Base-by-base conservation (phyloP, 1,140 invertebrate species). In the Drosophila pseudoobscura region DNA sequence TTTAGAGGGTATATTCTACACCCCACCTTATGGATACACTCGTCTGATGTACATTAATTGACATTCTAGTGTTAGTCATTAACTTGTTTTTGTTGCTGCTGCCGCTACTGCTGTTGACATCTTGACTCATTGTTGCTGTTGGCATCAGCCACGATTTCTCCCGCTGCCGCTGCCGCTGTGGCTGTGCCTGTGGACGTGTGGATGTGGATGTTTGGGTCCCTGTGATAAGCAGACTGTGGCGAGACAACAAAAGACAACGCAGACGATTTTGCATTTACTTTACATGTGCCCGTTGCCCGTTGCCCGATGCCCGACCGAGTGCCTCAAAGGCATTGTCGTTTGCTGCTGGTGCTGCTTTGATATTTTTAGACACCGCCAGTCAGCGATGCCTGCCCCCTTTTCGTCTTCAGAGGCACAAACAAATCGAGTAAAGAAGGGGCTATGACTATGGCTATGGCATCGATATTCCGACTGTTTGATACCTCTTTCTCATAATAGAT, bases 201-300 rank as follows among this genome's bases (percentile, higher is more conserved):
- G 7, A 13, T 39, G 35, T 39, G 35, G 35, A 39, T 13, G 47
- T 50, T 53, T 52, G 26, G 50, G 71, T 51, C 43, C 9, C 46
- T 62, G 69, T 70, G 82, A 85, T 85, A 85, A 85, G 83, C 83
- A 87, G 83, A 87, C 83, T 88, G 74, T 75, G 70, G 85, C 82
- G 82, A 87, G 83, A 87, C 82, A 87, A 87, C 82, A 87, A 87
- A 87, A 87, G 82, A 73, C 78, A 64, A 74, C 59, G 83, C 83
- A 82, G 82, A 87, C 83, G 69, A 83, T 58, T 71, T 78, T 76
- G 75, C 84, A 88, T 72, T 78, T 87, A 85, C 68, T 74, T 68
- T 71, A 66, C 82, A 72, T 85, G 70, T 35, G 31, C 51, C 51
- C 51, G 51, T 41, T 53, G 39, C 51, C 31, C 17, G 51, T 43